Base-by-base conservation (phyloP, 1,140 invertebrate species). In the Drosophila sucinea region DNA sequence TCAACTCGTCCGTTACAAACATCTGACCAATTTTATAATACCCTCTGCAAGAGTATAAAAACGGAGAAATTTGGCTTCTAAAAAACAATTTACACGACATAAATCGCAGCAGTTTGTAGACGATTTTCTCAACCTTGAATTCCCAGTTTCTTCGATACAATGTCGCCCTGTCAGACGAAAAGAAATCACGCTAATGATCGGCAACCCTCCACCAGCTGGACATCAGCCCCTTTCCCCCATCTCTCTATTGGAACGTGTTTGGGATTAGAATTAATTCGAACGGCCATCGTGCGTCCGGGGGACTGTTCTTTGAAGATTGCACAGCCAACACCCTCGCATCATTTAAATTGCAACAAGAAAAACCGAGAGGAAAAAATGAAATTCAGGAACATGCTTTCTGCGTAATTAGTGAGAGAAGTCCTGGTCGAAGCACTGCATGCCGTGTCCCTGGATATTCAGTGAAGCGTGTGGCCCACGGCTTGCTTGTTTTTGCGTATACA, bases 201-300 rank as follows among this genome's bases (percentile, higher is more conserved):
- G 58, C 73, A 68, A 71, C 51, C 77, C 70, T 71, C 75, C 64
- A 72, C 61, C 27, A 54, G 47, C 27, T 40, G 30, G 17, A 2
- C 23, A 23, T 47, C 17, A 40, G 10, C 1, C 38, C 51, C 25
- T 25, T 32, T 11, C 11, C 25, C 8, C 8, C 17, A n/a, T 10
- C 63, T 63, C 73, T 76, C 60, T 64, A 51, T 10, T 33, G 75
- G 76, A 86, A 86, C 83, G 83, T 86, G 83, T 87, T 41, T 70
- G 62, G 83, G 83, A 82, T 86, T 86, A 86, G 76, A 86, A 86
- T 87, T 86, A 86, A 86, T 81, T 81, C 82, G 57, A 66, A 65
- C 60, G 11, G 23, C 63, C 51, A 33, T 66, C 51, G 54, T 32
- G 44, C 10, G 44, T 38, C 54, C 7, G 10, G 7, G 4, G 35